Percentiles rank a stretch among this genome's conserved stretches.
Evolutionary conservation across 2,113 vertebrate species (phyloP).

Genomic region (Ploceus nigricollis): DNA sequence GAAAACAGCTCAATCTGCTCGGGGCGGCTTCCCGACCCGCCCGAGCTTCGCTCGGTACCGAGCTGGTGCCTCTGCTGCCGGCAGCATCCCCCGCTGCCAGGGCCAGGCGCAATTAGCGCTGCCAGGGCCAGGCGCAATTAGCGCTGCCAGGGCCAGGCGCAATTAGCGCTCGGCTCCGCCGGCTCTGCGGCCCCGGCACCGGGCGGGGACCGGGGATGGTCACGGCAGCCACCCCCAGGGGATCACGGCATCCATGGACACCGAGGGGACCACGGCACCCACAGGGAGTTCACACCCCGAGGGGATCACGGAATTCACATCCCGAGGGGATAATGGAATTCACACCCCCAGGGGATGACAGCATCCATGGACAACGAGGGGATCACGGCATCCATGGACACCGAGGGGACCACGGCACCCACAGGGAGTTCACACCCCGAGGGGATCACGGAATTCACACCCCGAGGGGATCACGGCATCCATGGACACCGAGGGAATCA

Average conservation of each 20-base stretch:
- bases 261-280: too few species aligned
- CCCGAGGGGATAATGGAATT: too few species aligned
- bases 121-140: too few species aligned
- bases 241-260: neutral
- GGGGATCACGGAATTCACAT: neutral
- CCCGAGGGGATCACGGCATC: neutral
- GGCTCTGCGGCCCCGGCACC: too few species aligned
- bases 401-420: neutral
- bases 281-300: neutral
- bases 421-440: too few species aligned
- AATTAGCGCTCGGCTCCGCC: neutral
- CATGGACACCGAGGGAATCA: neutral
- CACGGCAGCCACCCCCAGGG: too few species aligned
- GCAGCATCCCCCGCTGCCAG: neutral
- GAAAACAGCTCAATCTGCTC: conserved; percentile 5
- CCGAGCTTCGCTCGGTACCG: neutral
- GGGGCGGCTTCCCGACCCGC: neutral
- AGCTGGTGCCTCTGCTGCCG: neutral
- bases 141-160: too few species aligned
- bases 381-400: neutral
- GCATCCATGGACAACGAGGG: neutral
- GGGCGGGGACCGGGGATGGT: too few species aligned
- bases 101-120: too few species aligned
- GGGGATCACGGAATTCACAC: neutral
- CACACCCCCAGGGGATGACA: too few species aligned